A percentile compares a stretch with the other conserved stretches of the same genome.
phyloP scores from a whole-genome alignment of 2,888 invertebrate genomes.

The Galeruca laticollis region DNA sequence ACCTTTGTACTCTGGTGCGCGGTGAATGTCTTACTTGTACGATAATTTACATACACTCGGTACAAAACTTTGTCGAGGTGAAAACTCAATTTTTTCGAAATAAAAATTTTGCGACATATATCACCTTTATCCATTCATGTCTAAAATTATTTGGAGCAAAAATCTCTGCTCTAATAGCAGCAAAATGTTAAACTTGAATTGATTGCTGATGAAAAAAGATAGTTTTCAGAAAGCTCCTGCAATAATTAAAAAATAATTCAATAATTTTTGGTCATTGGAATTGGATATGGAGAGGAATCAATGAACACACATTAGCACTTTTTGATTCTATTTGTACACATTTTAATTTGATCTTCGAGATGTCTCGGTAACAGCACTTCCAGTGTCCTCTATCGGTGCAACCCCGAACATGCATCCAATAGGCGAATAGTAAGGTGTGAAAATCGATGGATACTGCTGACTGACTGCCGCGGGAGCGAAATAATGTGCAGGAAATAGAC shows the following conservation, averaged over 20 bases:
- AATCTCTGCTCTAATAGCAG: too few species aligned
- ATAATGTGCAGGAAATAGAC: conserved; percentile 79
- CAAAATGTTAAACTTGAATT: too few species aligned
- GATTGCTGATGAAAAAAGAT: too few species aligned
- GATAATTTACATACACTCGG: too few species aligned
- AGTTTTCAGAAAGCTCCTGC: too few species aligned
- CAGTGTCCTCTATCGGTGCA: conserved; percentile 66
- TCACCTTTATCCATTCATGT: too few species aligned
- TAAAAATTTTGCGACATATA: too few species aligned
- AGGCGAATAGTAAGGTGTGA: conserved; percentile 74
- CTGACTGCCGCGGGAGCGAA: conserved; percentile 68
- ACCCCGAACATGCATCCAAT: conserved; percentile 73
- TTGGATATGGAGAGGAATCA: background rate
- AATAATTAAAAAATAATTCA: background rate
- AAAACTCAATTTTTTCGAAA: too few species aligned
- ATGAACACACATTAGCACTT: background rate
- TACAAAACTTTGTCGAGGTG: too few species aligned
- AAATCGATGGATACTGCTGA: conserved; percentile 74
- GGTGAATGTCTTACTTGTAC: too few species aligned
- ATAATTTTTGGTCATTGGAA: background rate
- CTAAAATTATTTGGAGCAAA: too few species aligned
- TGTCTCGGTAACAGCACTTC: conserved; percentile 33
- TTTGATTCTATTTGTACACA: background rate
- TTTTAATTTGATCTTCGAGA: conserved; percentile 8
- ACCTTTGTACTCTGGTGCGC: too few species aligned